phyloP scores from a whole-genome alignment of 2,113 vertebrate species.

The Hemichromis elongatus region DNA sequence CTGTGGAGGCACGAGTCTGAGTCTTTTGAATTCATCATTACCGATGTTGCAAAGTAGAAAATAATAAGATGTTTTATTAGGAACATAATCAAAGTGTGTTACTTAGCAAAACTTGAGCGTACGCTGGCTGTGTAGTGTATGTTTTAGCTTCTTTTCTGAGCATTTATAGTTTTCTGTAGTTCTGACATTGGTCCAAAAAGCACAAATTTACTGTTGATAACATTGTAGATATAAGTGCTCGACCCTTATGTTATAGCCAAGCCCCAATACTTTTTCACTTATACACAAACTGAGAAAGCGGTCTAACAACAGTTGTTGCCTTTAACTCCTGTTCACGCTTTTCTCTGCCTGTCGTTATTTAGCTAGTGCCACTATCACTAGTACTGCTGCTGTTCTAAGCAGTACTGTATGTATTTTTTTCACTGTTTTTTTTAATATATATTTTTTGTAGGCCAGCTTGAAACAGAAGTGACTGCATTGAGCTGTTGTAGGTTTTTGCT shows the following conservation, averaged over 20 bases:
- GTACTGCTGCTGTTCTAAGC: not conserved
- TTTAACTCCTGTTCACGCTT: not conserved
- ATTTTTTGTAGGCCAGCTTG: not conserved
- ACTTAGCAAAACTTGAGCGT: not conserved
- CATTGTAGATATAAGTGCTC: not conserved
- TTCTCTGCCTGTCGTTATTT: not conserved
- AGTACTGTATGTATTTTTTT: not conserved
- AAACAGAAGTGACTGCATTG: not conserved
- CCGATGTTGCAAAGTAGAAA: not conserved
- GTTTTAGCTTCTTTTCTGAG: not conserved
- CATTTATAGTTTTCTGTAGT: not conserved
- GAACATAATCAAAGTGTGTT: not conserved
- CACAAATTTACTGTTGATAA: not conserved
- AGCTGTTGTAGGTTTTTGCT: not conserved
- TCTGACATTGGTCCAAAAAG: too few species aligned
- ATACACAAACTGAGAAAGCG: rapidly evolving
- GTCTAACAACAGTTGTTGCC: not conserved
- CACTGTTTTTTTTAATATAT: not conserved
- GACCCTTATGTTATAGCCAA: not conserved
- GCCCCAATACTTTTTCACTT: not conserved
- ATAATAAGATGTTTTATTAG: not conserved
- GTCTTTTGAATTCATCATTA: not conserved
- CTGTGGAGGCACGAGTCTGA: not conserved
- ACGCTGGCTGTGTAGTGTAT: not conserved
- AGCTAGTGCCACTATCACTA: not conserved